Percentiles rank a stretch among this genome's conserved stretches.
Evolutionary conservation across 2,797 vertebrate genomes (phyloP).

Genomic region (Galaxias olidus): DNA sequence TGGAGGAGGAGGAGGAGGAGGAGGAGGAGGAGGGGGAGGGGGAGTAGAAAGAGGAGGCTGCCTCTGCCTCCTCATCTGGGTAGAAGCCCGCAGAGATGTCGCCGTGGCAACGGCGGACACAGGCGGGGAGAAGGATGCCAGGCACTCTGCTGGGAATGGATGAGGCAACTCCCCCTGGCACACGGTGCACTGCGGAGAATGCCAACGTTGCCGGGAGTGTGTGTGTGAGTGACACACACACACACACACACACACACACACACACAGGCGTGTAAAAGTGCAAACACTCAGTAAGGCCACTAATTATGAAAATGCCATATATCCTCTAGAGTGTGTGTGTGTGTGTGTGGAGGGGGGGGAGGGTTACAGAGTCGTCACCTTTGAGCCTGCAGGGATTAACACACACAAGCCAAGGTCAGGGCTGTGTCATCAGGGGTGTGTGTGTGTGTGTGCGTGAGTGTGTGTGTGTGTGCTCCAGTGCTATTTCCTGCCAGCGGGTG

Average conservation of each 20-base stretch:
- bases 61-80: neutral
- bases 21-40: too few species aligned
- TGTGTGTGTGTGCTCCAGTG: too few species aligned
- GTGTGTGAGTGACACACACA: neutral
- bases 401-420: slow-evolving; percentile 54
- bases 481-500: slow-evolving; percentile 45
- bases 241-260: neutral
- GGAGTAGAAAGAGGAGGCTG: too few species aligned
- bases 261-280: too few species aligned
- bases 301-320: too few species aligned
- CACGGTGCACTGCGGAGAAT: neutral
- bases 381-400: slow-evolving; percentile 43
- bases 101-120: slow-evolving; percentile 39
- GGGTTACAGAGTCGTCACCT: slow-evolving; percentile 20
- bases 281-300: too few species aligned
- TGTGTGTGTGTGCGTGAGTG: too few species aligned
- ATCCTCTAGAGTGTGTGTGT: neutral
- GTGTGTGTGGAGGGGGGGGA: slow-evolving; percentile 1
- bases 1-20: too few species aligned
- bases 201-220: slow-evolving; percentile 15
- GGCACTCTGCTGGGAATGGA: slow-evolving; percentile 19
- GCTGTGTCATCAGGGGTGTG: slow-evolving; percentile 16
- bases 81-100: slow-evolving; percentile 32
- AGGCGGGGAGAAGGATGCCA: slow-evolving; percentile 19
- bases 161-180: slow-evolving; percentile 26